Evolutionary conservation across 1,140 invertebrate species (phyloP).

Genomic region (Acyrthosiphon pisum): DNA sequence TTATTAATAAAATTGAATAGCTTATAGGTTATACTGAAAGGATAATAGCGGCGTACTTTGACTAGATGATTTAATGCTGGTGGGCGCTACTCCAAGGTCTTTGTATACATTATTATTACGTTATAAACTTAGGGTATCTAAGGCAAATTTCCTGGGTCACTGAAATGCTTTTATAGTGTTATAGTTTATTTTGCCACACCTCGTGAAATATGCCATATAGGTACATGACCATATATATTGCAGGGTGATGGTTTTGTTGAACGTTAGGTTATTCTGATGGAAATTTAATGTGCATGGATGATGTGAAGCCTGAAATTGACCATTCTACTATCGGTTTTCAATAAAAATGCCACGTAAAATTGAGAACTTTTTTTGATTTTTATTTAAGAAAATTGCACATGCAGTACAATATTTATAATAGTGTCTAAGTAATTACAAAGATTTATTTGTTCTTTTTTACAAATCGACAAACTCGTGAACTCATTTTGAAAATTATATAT

Average conservation of each 20-base stretch:
- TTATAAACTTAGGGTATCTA: neutral
- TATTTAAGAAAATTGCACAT: neutral
- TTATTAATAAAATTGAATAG: neutral
- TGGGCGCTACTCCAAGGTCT: neutral
- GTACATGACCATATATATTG: neutral
- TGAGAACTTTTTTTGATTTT: neutral
- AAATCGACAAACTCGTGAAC: neutral
- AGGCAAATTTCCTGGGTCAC: neutral
- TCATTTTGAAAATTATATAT: too few species aligned
- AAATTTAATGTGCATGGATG: neutral
- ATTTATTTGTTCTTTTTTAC: neutral
- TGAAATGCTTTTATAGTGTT: neutral
- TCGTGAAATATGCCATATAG: neutral
- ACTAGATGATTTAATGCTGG: neutral
- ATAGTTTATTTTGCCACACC: neutral
- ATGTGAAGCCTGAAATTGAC: neutral
- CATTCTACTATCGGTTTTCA: neutral
- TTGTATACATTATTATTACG: neutral
- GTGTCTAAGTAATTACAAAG: neutral
- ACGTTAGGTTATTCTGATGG: neutral
- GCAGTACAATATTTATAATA: neutral
- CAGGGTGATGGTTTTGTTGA: neutral
- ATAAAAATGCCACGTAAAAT: neutral
- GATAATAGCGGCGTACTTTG: neutral
- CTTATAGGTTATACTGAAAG: neutral